phyloP scores from a whole-genome alignment of 2,113 vertebrate genomes.

The Nicator chloris region DNA sequence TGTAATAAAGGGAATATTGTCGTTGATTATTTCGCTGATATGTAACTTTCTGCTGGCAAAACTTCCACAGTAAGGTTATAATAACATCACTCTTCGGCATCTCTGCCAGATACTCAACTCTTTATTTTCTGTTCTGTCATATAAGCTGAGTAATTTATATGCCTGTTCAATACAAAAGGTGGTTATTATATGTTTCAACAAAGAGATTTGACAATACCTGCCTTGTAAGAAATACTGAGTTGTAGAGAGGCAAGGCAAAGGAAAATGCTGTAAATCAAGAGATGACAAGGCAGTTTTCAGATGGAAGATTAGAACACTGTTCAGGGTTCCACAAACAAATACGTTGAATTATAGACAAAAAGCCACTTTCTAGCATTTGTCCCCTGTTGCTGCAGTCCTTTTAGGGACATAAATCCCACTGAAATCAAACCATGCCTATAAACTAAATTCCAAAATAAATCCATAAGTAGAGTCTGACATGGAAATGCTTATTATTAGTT shows the following conservation, averaged over 20 bases:
- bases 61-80: constrained; percentile 43
- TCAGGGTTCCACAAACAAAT: constrained; percentile 37
- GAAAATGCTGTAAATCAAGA: constrained; percentile 42
- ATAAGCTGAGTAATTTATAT: constrained; percentile 50
- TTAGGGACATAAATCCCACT: constrained; percentile 31
- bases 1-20: neutral
- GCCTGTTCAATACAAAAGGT: constrained; percentile 47
- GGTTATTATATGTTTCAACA: constrained; percentile 61
- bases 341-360: constrained; percentile 43
- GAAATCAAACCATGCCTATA: neutral
- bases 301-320: constrained; percentile 27
- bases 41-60: constrained; percentile 32
- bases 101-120: constrained; percentile 41
- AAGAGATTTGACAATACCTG: constrained; percentile 58
- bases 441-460: constrained; percentile 56
- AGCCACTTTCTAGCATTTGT: constrained; percentile 4
- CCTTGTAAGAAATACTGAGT: constrained; percentile 30
- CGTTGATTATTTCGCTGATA: neutral
- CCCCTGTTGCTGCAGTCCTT: constrained; percentile 9
- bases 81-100: constrained; percentile 39
- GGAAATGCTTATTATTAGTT: constrained; percentile 51
- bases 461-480: constrained; percentile 45
- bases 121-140: constrained; percentile 58
- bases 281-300: constrained; percentile 40
- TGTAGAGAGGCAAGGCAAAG: neutral